phyloP scores from a whole-genome alignment of 2,888 invertebrate genomes.

The Stenchaetothrips biformis region DNA sequence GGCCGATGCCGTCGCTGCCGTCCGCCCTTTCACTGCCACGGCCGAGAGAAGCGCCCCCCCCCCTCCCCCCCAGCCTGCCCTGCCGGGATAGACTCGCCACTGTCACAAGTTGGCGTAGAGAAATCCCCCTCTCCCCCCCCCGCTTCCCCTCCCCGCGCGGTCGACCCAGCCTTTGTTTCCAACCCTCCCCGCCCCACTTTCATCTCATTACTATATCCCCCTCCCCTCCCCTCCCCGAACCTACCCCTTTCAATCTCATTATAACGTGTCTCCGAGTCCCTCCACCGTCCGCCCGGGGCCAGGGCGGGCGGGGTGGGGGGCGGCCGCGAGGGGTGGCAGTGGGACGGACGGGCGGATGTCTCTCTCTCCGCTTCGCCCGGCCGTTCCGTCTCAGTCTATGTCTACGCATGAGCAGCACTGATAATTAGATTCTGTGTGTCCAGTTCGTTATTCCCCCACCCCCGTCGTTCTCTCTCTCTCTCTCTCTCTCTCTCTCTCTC shows the following conservation, averaged over 20 bases:
- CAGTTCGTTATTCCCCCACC: slow-evolving; percentile 16
- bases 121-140: not conserved
- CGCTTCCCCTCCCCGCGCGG: not conserved
- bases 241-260: slow-evolving; percentile 24
- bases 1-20: too few species aligned
- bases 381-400: slow-evolving; percentile 8
- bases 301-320: not conserved
- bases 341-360: not conserved
- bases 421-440: slow-evolving; percentile 25
- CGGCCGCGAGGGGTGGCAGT: not conserved
- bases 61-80: too few species aligned
- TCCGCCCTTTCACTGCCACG: too few species aligned
- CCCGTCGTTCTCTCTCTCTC: not conserved
- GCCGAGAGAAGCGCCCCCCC: too few species aligned
- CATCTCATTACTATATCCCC: slow-evolving; percentile 20
- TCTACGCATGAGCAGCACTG: slow-evolving; percentile 22
- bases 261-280: slow-evolving; percentile 19
- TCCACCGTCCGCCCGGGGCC: slow-evolving; percentile 2
- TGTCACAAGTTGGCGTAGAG: slow-evolving; percentile 20
- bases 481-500: not conserved
- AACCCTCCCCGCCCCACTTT: slow-evolving; percentile 11
- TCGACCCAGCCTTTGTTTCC: not conserved
- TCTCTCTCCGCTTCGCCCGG: slow-evolving; percentile 8
- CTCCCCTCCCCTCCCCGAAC: not conserved
- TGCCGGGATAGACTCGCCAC: not conserved